phyloP scores from a whole-genome alignment of 1,140 invertebrate genomes.

The Leptinotarsa defecta region DNA sequence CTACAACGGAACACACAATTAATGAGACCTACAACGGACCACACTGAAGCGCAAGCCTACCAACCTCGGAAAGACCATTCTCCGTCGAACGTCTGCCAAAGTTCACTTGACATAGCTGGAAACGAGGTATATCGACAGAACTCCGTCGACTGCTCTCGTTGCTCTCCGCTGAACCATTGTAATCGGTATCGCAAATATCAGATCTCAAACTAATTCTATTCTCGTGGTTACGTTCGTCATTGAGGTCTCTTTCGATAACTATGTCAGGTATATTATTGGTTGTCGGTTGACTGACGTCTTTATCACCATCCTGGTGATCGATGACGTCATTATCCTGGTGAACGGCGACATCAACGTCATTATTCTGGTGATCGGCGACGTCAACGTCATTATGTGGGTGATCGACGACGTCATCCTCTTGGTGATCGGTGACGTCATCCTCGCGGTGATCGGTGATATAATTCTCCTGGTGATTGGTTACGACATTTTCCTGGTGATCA shows the following conservation, averaged over 20 bases:
- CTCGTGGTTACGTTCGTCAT: conserved; percentile 34
- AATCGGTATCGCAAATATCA: conserved; percentile 49
- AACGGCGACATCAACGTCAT: no score
- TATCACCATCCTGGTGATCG: no score
- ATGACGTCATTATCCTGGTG: no score
- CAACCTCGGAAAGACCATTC: conserved; percentile 41
- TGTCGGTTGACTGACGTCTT: no score
- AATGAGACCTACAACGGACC: conserved; percentile 10
- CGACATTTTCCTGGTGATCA: neutral
- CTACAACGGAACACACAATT: neutral
- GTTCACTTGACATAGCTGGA: conserved; percentile 31
- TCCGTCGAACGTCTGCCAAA: conserved; percentile 11
- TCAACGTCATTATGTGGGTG: no score
- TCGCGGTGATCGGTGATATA: conserved; percentile 6
- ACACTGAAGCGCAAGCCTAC: conserved; percentile 35
- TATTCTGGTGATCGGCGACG: no score
- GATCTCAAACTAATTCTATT: conserved; percentile 26
- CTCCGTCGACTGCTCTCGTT: conserved; percentile 44
- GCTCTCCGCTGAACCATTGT: conserved; percentile 52
- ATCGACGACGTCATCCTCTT: no score
- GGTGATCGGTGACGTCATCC: neutral
- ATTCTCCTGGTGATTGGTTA: neutral
- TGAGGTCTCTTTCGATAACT: conserved; percentile 1
- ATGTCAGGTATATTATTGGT: conserved; percentile 8
- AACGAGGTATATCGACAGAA: conserved; percentile 41